Base-by-base conservation (phyloP, 2,113 vertebrate species). In the Oriolus oriolus region DNA sequence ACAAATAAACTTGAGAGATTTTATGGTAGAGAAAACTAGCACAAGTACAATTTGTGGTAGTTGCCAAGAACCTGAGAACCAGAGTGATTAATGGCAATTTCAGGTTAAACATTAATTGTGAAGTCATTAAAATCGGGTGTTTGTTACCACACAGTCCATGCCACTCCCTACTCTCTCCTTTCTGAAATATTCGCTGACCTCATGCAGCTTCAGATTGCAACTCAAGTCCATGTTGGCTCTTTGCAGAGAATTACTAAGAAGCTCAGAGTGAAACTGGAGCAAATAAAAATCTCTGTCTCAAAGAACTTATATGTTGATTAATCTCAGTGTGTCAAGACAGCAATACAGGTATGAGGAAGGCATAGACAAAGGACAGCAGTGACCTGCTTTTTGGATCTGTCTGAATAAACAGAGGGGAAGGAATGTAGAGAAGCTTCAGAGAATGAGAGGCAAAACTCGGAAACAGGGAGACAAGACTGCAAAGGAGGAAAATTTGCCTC, bases 81-180 rank as follows among this genome's bases (percentile, higher is more conserved):
- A 42, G 30, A 45, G 45, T 61, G 45, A 96, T 65, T 83, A 84
- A 88, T 16, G 27, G 66, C 54, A 94, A 35, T 59, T 86, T 68
- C 20, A 88, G 54, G 66, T 96, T 94, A 93, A 94, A 89, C 28
- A 94, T 87, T 91, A 93, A 91, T 30, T 81, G 39, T 42, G 7
- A 74, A 74, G 45, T 59, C 68, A 90, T 83, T 81, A 93, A 50
- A 89, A 73, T 42, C 15, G 24, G 42, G 7, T 45, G 16, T 41
- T 65, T 83, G 30, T 53, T 83, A 80, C 18, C 31, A 77, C 7
- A 42, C 42, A 92, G 35, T 31, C 56, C 73, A 26, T 26, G 50
- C 52, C 56, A 71, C 91, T 95, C 87, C 75, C 44, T 74, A 17
- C 13, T 18, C 23, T 60, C 52, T 93, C 41, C 63, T 87, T 74